Base-by-base conservation (phyloP, 2,797 vertebrate species). In the Urocyon cinereoargenteus region DNA sequence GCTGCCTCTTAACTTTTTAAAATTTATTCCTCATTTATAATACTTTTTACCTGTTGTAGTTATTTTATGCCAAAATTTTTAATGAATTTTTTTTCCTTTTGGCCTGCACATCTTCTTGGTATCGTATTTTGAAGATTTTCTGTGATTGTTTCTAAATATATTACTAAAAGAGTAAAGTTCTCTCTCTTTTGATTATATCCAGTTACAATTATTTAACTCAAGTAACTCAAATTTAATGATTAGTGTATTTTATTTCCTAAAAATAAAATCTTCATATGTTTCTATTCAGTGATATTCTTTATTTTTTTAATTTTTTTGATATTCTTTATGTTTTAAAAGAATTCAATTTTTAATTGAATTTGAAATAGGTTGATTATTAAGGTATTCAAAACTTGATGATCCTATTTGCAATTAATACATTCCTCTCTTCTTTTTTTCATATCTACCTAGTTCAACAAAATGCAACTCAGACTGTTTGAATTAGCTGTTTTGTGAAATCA, bases 401-500 rank as follows among this genome's bases (percentile, higher is more conserved):
- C 55, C 16, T 31, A 3, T 96, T 75, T 94, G 28, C 96, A 94
- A 61, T 90, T 91, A 51, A 64, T 79, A 8, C 14, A 64, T n/a
- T 94, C 19, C 31, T 95, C 28, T 66, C 51, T 59, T 19, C 19
- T 91, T 86, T 84, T 53, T 49, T 64, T 66, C 36, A 40, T 45
- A 49, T 40, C 36, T 91, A 34, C 11, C 40, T 86, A 70, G 49
- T 91, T 94, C 79, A 93, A 68, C 45, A 96, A 90, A 95, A 53
- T 94, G 49, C 72, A 78, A 11, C 21, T 94, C 8, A 72, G 26
- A 90, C 3, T 9, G 88, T 77, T 96, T 93, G n/a, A 86, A 83
- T 87, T 93, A 90, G n/a, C 21, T 97, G 13, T 90, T 94, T 96
- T 92, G 59, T 90, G 16, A 86, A 87, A 77, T 83, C 7, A 66